Evolutionary conservation across 2,888 invertebrate genomes (phyloP), one percentile per base, ranked within the genome.

Genomic region (Eutolmus rufibarbis): DNA sequence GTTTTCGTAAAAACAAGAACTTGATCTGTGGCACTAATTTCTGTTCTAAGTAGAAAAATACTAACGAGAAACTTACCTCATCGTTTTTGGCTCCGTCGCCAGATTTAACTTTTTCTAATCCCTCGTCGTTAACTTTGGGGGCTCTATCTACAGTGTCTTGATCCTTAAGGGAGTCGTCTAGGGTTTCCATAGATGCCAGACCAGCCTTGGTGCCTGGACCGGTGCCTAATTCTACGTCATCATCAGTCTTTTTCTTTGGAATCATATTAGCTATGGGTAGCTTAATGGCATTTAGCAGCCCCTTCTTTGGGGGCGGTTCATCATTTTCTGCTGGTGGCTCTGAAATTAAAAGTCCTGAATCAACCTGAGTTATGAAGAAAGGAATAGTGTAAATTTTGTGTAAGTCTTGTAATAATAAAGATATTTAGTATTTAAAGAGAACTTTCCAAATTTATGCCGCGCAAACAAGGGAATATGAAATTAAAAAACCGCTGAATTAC

Each of bases 151-250:
- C 93, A 88, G 94, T 95, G 87, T 95, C 95, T 19, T 95, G 94
- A 89, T 95, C 94, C 86, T 95, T 94, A 23, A 94, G 92, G 89
- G 95, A 95, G 90, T 97, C 97, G 90, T 96, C 97, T 76, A 97
- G 93, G 0, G 97, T 97, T 92, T 97, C 97, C 94, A 96, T 95
- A 7, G 97, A 97, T 1, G 97, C 97, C 84, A 97, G 93, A 28
- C 96, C 95, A 7, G 96, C 96, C 89, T 95, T 95, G n/a, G 92
- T 92, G 88, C 94, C 94, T 86, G 93, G 91, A 87, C 94, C 94
- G 79, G 93, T 92, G 87, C 94, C 94, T 43, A 93, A 91, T 91
- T 95, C 94, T 7, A 93, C 91, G 90, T 93, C 92, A 74, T 92
- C 94, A 86, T 91, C 87, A 90, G 93, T 92, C 87, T 92, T 91